Evolutionary conservation across 2,113 vertebrate genomes (phyloP).

Genomic region (Dinomys branickii): DNA sequence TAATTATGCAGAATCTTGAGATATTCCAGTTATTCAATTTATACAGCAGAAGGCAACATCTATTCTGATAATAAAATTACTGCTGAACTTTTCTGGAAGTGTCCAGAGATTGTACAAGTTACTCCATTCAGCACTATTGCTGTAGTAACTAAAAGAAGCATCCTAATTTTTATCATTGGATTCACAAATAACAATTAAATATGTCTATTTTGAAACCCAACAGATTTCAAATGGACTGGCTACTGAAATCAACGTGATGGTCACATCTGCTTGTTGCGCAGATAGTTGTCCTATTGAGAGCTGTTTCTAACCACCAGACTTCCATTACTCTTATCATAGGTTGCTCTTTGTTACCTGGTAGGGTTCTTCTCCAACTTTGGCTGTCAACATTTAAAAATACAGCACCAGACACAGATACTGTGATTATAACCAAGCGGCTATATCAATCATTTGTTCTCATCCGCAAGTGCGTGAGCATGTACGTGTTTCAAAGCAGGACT

Average conservation of each 20-base stretch:
- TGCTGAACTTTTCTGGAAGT: constrained; percentile 27
- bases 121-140: not conserved
- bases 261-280: not conserved
- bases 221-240: not conserved
- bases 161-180: not conserved
- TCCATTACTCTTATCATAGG: not conserved
- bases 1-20: not conserved
- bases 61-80: constrained; percentile 1
- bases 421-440: not conserved
- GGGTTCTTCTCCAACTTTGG: not conserved
- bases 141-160: not conserved
- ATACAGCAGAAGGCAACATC: not conserved
- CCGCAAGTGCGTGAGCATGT: not conserved
- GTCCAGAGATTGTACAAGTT: not conserved
- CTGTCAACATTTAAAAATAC: not conserved
- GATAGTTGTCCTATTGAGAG: not conserved
- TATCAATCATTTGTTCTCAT: not conserved
- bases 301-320: not conserved
- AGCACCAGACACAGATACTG: not conserved
- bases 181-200: not conserved
- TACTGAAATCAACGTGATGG: not conserved
- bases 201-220: not conserved
- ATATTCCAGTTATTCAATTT: not conserved
- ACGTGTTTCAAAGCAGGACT: not conserved
- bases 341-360: not conserved